Evolutionary conservation across 2,797 vertebrate species (phyloP).

Genomic region (Pseudochirops cupreus): DNA sequence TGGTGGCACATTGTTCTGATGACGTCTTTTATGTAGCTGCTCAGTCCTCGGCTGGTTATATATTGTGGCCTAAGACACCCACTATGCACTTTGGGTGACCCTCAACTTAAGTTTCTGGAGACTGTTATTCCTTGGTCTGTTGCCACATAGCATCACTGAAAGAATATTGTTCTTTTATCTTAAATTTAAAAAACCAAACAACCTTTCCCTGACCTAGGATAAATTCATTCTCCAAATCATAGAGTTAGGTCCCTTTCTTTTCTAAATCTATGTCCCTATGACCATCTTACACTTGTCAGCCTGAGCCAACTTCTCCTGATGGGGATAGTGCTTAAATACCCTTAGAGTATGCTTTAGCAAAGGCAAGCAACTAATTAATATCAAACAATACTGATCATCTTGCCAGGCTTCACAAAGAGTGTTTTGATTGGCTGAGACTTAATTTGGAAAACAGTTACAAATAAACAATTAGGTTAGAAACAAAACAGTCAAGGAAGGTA

Average conservation of each 20-base stretch:
- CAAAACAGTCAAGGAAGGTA: not conserved
- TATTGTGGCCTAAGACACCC: not conserved
- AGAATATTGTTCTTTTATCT: not conserved
- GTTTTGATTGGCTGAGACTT: not conserved
- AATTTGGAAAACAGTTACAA: not conserved
- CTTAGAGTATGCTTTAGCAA: not conserved
- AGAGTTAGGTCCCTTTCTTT: not conserved
- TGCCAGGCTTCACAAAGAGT: not conserved
- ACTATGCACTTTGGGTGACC: not conserved
- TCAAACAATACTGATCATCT: not conserved
- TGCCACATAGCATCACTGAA: not conserved
- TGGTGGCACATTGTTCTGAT: not conserved
- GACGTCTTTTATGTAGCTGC: not conserved
- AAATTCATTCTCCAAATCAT: not conserved
- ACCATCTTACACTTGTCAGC: not conserved
- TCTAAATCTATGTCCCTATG: not conserved
- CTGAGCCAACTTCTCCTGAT: not conserved
- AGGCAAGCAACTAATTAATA: not conserved
- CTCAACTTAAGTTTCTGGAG: not conserved
- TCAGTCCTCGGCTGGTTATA: not conserved
- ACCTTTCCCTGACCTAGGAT: not conserved
- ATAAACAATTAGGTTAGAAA: not conserved
- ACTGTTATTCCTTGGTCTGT: not conserved
- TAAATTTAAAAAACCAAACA: not conserved
- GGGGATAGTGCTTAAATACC: not conserved